Evolutionary conservation across 1,140 invertebrate species (phyloP).

Genomic region (Micrasema minimum): DNA sequence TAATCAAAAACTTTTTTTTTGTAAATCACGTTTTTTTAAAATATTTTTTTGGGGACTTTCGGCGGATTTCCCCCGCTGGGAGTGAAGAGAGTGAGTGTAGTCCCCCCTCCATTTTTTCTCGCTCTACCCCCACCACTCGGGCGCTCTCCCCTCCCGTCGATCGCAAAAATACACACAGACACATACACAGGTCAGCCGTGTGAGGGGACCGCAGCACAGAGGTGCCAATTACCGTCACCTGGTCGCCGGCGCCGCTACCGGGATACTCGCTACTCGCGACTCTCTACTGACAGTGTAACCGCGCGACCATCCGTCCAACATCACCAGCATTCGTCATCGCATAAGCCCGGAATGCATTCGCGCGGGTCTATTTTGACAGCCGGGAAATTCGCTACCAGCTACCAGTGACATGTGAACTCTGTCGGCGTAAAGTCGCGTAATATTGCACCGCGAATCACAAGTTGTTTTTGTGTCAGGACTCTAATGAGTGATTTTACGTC

Average conservation of each 20-base stretch:
- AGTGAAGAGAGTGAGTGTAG: constrained; percentile 41
- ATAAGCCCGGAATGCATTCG: constrained; percentile 7
- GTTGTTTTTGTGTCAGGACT: constrained; percentile 23
- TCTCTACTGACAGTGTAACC: neutral
- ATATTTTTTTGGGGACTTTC: neutral
- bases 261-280: constrained; percentile 46
- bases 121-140: constrained; percentile 36
- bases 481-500: neutral
- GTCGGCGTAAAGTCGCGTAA: constrained; percentile 24
- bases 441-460: neutral
- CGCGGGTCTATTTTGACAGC: constrained; percentile 19
- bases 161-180: constrained; percentile 40
- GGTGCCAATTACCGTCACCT: constrained; percentile 53
- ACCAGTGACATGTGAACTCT: constrained; percentile 33
- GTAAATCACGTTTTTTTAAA: constrained; percentile 8
- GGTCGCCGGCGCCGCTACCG: constrained; percentile 44
- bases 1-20: constrained; percentile 1
- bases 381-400: constrained; percentile 14
- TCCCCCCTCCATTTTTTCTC: constrained; percentile 43
- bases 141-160: constrained; percentile 36
- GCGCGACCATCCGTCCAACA: no score
- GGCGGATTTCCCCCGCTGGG: neutral
- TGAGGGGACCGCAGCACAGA: constrained; percentile 32
- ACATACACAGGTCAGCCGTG: constrained; percentile 24
- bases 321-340: no score